These are phyloP conservation scores for Connochaetes taurinus DNA, from an alignment of 2,113 vertebrate genomes.

Conservation along the genomic window DNA sequence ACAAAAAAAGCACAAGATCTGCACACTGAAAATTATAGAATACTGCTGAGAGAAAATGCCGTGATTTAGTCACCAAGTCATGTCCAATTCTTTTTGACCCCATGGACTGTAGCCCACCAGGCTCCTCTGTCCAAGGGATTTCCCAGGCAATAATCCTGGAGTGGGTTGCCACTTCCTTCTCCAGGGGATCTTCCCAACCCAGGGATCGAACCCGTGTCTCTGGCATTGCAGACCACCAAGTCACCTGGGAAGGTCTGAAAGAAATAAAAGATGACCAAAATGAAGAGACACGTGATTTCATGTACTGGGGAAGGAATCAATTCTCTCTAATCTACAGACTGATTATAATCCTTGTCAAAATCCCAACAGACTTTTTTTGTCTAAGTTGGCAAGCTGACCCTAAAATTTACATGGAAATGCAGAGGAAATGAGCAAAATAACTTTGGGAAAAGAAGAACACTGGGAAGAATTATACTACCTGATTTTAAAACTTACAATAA, in stretches of 20 bases:
- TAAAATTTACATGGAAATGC: not conserved
- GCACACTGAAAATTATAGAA: not conserved
- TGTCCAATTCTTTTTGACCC: not conserved
- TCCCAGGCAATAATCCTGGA: not conserved
- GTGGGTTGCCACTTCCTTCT: not conserved
- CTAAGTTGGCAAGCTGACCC: not conserved
- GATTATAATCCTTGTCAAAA: not conserved
- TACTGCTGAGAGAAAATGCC: not conserved
- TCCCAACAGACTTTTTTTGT: not conserved
- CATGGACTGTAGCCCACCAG: not conserved
- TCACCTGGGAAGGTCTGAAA: not conserved
- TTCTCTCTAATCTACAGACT: not conserved
- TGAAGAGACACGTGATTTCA: not conserved
- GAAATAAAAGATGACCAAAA: not conserved
- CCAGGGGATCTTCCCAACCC: not conserved
- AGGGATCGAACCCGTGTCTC: not conserved
- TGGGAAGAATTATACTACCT: not conserved
- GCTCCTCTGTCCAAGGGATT: not conserved
- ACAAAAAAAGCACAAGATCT: not conserved
- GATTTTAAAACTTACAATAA: not conserved
- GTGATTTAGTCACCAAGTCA: not conserved
- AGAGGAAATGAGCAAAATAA: not conserved
- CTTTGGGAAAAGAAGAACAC: not conserved
- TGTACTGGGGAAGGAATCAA: not conserved
- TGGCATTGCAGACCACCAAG: not conserved